A percentile compares a stretch with the other conserved stretches of the same genome.
Evolutionary conservation across 2,113 vertebrate genomes (phyloP).

Genomic region (Limanda limanda): DNA sequence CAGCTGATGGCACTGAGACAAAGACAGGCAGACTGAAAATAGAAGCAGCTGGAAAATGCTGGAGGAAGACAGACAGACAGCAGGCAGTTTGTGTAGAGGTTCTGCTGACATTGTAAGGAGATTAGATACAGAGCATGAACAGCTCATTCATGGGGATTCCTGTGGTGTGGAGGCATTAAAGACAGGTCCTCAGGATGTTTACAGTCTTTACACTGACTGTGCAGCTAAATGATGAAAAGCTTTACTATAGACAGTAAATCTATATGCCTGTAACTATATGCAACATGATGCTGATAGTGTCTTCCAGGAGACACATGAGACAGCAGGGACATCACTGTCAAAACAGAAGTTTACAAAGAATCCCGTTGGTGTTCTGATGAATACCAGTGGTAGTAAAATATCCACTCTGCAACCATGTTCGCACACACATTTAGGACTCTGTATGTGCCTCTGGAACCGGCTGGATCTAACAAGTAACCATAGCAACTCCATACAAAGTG

Average conservation of each 20-base stretch:
- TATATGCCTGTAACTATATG: background rate
- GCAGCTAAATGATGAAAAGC: background rate
- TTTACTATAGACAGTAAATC: background rate
- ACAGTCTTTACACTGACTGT: background rate
- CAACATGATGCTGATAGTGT: background rate
- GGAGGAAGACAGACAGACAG: background rate
- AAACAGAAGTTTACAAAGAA: conserved; percentile 44
- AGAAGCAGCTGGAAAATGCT: conserved; percentile 27
- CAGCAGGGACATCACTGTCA: background rate
- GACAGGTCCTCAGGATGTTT: conserved; percentile 8
- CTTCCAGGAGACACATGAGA: background rate
- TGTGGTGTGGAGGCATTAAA: background rate
- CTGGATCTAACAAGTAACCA: conserved; percentile 75
- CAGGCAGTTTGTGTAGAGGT: conserved; percentile 13
- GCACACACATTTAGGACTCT: conserved; percentile 61
- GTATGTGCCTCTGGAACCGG: conserved; percentile 63
- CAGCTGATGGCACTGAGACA: too few relatives aligned
- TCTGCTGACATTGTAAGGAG: conserved; percentile 29
- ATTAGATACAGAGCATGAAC: conserved; percentile 44
- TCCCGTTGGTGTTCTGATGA: conserved; percentile 28
- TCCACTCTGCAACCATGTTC: conserved; percentile 56
- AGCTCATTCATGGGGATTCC: conserved; percentile 31
- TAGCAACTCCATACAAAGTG: conserved; percentile 76
- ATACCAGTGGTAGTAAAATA: conserved; percentile 43
- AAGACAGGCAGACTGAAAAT: conserved; percentile 5